phyloP scores from a whole-genome alignment of 2,888 invertebrate genomes.

The Strigamia transsilvanica region DNA sequence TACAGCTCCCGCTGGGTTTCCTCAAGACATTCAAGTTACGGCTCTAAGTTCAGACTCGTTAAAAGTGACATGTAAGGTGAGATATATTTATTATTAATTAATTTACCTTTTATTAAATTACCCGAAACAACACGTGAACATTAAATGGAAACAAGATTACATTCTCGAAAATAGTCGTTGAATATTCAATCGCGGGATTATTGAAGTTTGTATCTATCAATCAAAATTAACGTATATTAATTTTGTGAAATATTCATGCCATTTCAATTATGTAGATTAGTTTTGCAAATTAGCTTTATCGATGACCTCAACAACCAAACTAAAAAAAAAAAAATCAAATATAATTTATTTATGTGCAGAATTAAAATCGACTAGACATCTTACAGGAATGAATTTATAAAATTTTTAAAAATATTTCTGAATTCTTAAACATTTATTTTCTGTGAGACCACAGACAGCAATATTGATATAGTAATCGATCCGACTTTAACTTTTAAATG shows the following conservation, averaged over 20 bases:
- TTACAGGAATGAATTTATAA: no score
- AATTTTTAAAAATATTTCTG: no score
- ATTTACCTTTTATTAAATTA: slow-evolving; percentile 2
- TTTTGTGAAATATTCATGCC: slow-evolving; percentile 10
- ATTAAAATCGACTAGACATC: no score
- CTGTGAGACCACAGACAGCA: no score
- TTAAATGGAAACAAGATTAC: neutral
- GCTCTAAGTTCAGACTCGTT: slow-evolving; percentile 63
- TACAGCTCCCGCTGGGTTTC: slow-evolving; percentile 64
- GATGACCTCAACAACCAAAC: neutral
- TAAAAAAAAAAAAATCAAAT: no score
- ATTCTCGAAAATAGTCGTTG: no score
- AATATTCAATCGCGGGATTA: slow-evolving; percentile 11
- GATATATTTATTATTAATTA: slow-evolving; percentile 51
- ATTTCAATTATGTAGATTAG: neutral
- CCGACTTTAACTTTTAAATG: no score
- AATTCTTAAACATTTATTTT: no score
- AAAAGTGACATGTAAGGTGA: slow-evolving; percentile 63
- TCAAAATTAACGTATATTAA: neutral
- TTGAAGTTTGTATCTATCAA: neutral
- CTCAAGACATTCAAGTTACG: slow-evolving; percentile 61
- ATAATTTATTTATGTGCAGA: no score
- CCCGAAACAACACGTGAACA: neutral
- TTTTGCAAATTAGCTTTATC: neutral
- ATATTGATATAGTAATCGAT: no score